Base-by-base conservation (phyloP, 2,888 invertebrate species). In the Nineta flava region DNA sequence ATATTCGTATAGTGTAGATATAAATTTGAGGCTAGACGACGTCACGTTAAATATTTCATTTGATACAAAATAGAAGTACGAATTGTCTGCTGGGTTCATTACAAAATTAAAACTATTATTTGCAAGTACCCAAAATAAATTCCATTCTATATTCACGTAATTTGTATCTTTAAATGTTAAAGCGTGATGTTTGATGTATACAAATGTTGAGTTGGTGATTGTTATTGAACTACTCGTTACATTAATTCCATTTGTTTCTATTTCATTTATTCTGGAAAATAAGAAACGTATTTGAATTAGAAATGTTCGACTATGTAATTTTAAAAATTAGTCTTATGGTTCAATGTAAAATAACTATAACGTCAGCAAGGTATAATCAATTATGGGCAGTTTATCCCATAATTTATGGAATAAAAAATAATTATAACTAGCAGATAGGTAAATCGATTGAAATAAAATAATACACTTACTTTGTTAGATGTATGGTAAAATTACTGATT, bases 401-500 rank as follows among this genome's bases (percentile, higher is more conserved):
- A n/a, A n/a, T n/a, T n/a, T n/a, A n/a, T 19, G 19, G 19, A 19
- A 19, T 19, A 19, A 5, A 19, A n/a, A 19, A 19, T 19, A 5
- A 19, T 19, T 19, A 19, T 19, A 5, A 19, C 19, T 19, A 19
- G 5, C 19, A 19, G 19, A 19, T 5, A 19, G 19, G 5, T 5
- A 19, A 19, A 19, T 19, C 5, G 5, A 19, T 19, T 4, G 2
- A 19, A 19, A 19, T 19, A 19, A 19, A 19, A 26, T 26, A 26
- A 26, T 26, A 9, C 53, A 59, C 66, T 63, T 61, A 82, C 82
- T 70, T 76, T 53, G 79, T 77, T 63, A 76, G 68, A 59, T 75
- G 73, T 60, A 84, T 73, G 57, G 77, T 77, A 51, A 84, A 69
- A 59, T 77, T 79, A 41, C 69, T 72, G 51, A 81, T 71, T 47